Conservation (phyloP, 2,797 vertebrate species). For the Hydrophis major region DNA sequence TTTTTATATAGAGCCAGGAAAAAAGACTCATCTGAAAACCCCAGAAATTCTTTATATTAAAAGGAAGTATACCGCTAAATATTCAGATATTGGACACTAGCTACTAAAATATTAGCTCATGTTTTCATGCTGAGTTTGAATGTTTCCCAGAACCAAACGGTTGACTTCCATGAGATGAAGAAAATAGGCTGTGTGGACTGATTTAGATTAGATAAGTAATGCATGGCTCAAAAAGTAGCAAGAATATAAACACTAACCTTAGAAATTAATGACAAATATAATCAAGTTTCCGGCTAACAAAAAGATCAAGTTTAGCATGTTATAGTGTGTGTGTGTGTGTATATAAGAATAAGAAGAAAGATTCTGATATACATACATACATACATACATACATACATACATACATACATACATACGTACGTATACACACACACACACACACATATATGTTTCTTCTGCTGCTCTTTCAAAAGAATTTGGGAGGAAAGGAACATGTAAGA, state of each 20-base stretch:
- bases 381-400: no score
- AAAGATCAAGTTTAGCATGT: neutral
- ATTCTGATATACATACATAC: no score
- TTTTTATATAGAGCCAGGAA: neutral
- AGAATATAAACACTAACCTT: neutral
- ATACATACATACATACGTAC: no score
- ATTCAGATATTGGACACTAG: neutral
- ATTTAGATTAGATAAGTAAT: neutral
- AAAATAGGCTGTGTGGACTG: neutral
- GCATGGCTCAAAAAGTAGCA: neutral
- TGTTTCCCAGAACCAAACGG: neutral
- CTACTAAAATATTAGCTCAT: no score
- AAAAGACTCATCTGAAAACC: neutral
- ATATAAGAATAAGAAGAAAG: no score
- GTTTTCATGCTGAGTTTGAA: neutral
- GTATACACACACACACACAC: no score
- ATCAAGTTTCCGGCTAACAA: neutral
- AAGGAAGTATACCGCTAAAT: neutral
- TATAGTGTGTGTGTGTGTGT: no score
- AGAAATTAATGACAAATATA: conserved; percentile 5
- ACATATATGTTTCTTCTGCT: neutral
- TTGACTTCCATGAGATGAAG: neutral
- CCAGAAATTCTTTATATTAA: neutral
- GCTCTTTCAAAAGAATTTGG: neutral
- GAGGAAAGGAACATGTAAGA: neutral